Evolutionary conservation across 2,797 vertebrate species (phyloP).

Genomic region (Centroberyx gerrardi): DNA sequence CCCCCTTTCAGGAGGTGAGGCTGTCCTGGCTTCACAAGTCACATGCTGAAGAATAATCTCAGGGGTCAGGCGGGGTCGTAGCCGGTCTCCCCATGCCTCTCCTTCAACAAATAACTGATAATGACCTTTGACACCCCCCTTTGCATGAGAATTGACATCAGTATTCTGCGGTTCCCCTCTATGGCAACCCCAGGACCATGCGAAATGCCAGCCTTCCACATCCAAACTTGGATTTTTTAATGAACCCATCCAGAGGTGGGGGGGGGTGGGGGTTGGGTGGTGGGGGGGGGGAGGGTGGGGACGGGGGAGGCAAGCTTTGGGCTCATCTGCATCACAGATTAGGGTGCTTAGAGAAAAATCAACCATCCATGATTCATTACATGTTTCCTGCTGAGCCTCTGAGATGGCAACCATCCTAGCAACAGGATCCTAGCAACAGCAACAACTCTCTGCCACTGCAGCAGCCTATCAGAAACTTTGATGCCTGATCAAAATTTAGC

Average conservation of each 20-base stretch:
- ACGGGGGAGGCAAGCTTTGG: slow-evolving; percentile 65
- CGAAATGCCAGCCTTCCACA: slow-evolving; percentile 84
- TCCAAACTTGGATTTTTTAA: slow-evolving; percentile 83
- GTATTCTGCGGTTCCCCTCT: slow-evolving; percentile 71
- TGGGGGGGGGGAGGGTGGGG: slow-evolving; percentile 45
- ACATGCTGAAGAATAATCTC: slow-evolving; percentile 77
- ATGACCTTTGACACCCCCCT: slow-evolving; percentile 86
- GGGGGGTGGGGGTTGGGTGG: slow-evolving; percentile 5
- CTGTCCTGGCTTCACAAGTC: slow-evolving; percentile 57
- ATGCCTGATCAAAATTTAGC: slow-evolving; percentile 80
- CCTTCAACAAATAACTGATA: slow-evolving; percentile 90
- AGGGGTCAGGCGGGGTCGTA: slow-evolving; percentile 83
- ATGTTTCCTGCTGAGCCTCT: slow-evolving; percentile 90
- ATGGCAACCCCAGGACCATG: slow-evolving; percentile 70
- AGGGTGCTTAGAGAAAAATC: slow-evolving; percentile 89
- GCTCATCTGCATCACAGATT: slow-evolving; percentile 97
- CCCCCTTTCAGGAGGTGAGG: slow-evolving; percentile 37
- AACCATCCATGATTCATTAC: slow-evolving; percentile 97
- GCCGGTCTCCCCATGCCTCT: slow-evolving; percentile 82
- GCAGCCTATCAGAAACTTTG: slow-evolving; percentile 84
- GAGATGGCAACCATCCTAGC: slow-evolving; percentile 91
- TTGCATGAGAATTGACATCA: slow-evolving; percentile 90
- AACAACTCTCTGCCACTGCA: slow-evolving; percentile 69
- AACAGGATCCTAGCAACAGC: slow-evolving; percentile 96
- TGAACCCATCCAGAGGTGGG: slow-evolving; percentile 85